Base-by-base conservation (phyloP, 35 echinoderm and acorn worm species). In the Heliocidaris tuberculata region DNA sequence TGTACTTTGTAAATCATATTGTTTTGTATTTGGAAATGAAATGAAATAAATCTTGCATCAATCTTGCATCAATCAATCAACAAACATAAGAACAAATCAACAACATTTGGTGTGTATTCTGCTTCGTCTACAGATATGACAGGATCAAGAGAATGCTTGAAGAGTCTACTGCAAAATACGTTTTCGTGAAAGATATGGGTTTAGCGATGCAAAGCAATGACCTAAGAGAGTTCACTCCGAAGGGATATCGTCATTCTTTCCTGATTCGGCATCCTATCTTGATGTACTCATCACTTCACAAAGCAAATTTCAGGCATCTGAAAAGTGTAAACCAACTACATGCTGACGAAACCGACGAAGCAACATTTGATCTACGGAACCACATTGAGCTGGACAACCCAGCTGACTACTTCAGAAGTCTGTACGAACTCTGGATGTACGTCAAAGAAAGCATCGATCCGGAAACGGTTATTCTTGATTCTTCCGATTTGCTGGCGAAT, bases 231-330 rank as follows among this genome's bases (percentile, higher is more conserved):
- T 89, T 47, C 4, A 32, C 31, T 48, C 87, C 87, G 17, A 89
- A 12, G 16, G 87, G 87, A 15, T 89, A 89, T 48, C 11, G 47
- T 13, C 87, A 89, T 48, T 89, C 31, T 16, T 89, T 89, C 31
- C 24, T 89, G 47, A 32, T 89, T n/a, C 87, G 87, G 15, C 87
- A 89, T 89, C 87, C 87, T 32, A 2, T 89, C 87, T 27, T 89
- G 31, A 48, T 89, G 31, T 89, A 7, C 19, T 16, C 31, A 32
- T 89, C 87, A 32, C 47, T 89, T 0, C 87, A 24, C 5, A 89
- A 89, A 48, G 87, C 29, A 17, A 48, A 15, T 13, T 89, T 47
- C 31, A 0, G 24, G 4, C 87, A 89, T 47, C 10, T 89, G 31
- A 47, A 32, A 6, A 27, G 31, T 9, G 35, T 5, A 15, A 89